These are phyloP conservation scores for Phyllostomus hastatus DNA, from an alignment of 2,113 vertebrate species.

Conservation along the genomic window DNA sequence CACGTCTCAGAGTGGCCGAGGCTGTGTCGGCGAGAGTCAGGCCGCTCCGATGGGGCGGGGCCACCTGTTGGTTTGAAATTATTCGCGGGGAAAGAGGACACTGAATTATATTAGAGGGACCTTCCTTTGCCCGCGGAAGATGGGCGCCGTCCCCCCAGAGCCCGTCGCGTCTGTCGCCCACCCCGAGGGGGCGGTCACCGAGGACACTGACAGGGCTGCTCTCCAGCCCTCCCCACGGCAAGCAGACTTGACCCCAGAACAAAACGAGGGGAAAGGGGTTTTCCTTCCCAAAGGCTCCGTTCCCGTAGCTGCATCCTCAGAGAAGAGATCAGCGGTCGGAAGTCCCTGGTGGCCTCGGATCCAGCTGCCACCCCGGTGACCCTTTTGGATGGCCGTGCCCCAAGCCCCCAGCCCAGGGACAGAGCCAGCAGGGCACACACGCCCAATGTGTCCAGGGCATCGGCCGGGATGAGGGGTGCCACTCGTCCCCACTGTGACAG, in stretches of 20 bases:
- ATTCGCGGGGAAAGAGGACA: constrained; percentile 73
- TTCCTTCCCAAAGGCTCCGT: neutral
- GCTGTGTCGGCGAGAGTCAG: neutral
- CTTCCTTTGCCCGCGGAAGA: constrained; percentile 72
- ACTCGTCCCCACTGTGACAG: neutral
- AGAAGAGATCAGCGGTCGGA: accelerated
- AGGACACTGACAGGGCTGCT: constrained; percentile 60
- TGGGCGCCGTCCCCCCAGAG: constrained; percentile 65
- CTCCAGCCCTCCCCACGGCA: neutral
- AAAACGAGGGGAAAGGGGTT: neutral
- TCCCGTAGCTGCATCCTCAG: accelerated
- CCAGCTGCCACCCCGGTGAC: neutral
- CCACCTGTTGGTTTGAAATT: constrained; percentile 78
- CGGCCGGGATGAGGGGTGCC: neutral
- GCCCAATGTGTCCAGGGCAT: neutral
- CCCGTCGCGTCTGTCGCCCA: constrained; percentile 31
- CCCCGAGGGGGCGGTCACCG: constrained; percentile 60
- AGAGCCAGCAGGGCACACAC: neutral
- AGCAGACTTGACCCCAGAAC: accelerated
- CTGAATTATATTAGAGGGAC: constrained; percentile 76
- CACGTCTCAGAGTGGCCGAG: neutral
- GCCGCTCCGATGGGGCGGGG: constrained; percentile 55
- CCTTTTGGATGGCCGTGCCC: neutral
- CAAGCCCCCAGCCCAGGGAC: too few species aligned
- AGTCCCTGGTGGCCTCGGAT: neutral